Evolutionary conservation across 1,140 invertebrate species (phyloP), one percentile per base, ranked within the genome.

Genomic region (Meloidogyne chitwoodi): DNA sequence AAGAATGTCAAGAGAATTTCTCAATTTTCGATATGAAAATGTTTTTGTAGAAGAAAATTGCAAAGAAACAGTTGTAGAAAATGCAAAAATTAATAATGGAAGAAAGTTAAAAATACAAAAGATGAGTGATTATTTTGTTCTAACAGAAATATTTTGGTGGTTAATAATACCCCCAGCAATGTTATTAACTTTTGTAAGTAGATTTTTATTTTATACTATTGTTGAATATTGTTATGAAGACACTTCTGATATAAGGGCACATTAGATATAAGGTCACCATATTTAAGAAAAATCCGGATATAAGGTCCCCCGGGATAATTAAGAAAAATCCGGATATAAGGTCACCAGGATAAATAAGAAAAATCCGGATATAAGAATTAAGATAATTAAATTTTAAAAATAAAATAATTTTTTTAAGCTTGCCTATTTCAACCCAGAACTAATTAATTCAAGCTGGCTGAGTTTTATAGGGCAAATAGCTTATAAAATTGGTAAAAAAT

Each of bases 1-100:
- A 62, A 72, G 68, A 41, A 66, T 79, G 11, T 56, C 70, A 24
- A 81, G 81, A 26, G 82, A 84, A 38, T 83, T 77, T 70, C 56
- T 83, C n/a, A 80, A 84, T 61, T 77, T 74, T 70, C 80, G 79
- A 27, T 80, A 78, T 19, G 79, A 80, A 29, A 77, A 80, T 56
- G 16, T 14, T 56, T 6, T 1, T 31, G 16, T 16, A 38, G 64
- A 11, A 34, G 69, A 76, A 38, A 34, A 3, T 19, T 19, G 5
- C 8, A 41, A 27, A 22, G 31, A 66, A 44, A 22, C 14, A 24
- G 11, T 22, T 6, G 2, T 19, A n/a, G 29, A 31, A 64, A 74
- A 24, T 2, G 64, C 44, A 27, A 31, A 22, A 4, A 31, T 1
- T 74, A 38, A 27, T 38, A 27, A 61, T 22, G 38, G 29, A 31